Evolutionary conservation across 2,888 invertebrate species (phyloP).

Genomic region (Lordiphosa fenestrarum): DNA sequence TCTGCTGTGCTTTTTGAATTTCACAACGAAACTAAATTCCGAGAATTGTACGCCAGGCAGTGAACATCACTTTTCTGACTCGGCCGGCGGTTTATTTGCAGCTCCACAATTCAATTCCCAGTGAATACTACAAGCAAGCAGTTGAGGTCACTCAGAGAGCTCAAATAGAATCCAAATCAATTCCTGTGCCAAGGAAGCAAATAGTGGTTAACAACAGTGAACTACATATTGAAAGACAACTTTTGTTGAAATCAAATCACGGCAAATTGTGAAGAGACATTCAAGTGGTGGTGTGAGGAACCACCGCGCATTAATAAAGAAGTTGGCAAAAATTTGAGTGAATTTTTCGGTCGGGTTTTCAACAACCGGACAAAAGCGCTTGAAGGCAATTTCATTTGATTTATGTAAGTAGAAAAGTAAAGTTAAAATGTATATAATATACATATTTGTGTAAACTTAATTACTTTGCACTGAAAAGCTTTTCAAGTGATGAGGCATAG

Average conservation of each 20-base stretch:
- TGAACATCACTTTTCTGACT: slow-evolving; percentile 30
- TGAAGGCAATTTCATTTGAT: slow-evolving; percentile 44
- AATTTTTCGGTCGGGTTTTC: slow-evolving; percentile 45
- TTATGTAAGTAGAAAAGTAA: slow-evolving; percentile 48
- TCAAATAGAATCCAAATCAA: slow-evolving; percentile 16
- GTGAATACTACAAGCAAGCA: slow-evolving; percentile 50
- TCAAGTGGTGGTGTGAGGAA: slow-evolving; percentile 55
- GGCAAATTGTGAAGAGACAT: slow-evolving; percentile 39
- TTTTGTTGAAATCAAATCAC: slow-evolving; percentile 30
- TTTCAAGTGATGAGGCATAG: slow-evolving; percentile 23
- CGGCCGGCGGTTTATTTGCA: slow-evolving; percentile 2
- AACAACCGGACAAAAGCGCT: slow-evolving; percentile 47
- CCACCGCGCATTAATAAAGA: slow-evolving; percentile 56
- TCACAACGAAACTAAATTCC: slow-evolving; percentile 77
- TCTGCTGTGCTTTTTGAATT: slow-evolving; percentile 69
- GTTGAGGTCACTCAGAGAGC: slow-evolving; percentile 48
- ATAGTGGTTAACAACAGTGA: neutral
- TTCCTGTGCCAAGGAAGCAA: slow-evolving; percentile 34
- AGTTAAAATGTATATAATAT: slow-evolving; percentile 13
- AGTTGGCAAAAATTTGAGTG: slow-evolving; percentile 33
- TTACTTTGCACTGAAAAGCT: slow-evolving; percentile 7
- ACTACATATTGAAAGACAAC: neutral
- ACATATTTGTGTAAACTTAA: neutral
- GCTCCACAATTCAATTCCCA: slow-evolving; percentile 37
- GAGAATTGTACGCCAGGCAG: slow-evolving; percentile 17